These are phyloP conservation scores for Portunus trituberculatus DNA, from an alignment of 1,140 invertebrate genomes.

Conservation along the genomic window DNA sequence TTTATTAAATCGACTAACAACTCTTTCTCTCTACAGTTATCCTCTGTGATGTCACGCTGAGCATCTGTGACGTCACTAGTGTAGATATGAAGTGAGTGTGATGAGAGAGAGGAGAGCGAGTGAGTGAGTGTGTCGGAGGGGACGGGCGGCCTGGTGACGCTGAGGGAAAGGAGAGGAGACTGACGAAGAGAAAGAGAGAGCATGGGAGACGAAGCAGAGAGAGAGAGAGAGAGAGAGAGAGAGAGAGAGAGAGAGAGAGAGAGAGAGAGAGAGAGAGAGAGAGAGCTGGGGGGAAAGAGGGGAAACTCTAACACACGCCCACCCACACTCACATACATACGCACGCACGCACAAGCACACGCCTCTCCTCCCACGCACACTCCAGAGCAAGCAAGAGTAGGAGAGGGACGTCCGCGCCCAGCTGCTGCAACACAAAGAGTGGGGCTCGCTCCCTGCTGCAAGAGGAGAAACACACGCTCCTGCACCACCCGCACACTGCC, in stretches of 20 bases:
- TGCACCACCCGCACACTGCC: not conserved
- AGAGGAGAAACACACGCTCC: not conserved
- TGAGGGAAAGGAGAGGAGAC: too few relatives aligned
- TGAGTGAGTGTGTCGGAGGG: too few relatives aligned
- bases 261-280: not conserved
- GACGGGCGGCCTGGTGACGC: too few relatives aligned
- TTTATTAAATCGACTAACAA: too few relatives aligned
- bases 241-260: slow-evolving; percentile 37
- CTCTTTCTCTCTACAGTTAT: too few relatives aligned
- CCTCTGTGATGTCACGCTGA: too few relatives aligned
- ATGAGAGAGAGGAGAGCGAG: too few relatives aligned
- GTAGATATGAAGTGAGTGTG: too few relatives aligned
- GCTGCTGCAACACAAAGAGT: not conserved
- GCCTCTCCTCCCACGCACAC: slow-evolving; percentile 5
- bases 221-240: slow-evolving; percentile 46
- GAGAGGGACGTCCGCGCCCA: not conserved
- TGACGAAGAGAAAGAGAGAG: not conserved
- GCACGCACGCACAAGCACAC: slow-evolving; percentile 6
- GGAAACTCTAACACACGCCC: not conserved
- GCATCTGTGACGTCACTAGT: too few relatives aligned
- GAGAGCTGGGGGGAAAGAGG: not conserved
- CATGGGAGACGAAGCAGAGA: not conserved
- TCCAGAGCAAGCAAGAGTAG: not conserved
- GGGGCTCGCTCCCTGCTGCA: not conserved
- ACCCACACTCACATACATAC: not conserved